Base-by-base conservation (phyloP, 2,797 vertebrate species). In the Adelosebastes latens region DNA sequence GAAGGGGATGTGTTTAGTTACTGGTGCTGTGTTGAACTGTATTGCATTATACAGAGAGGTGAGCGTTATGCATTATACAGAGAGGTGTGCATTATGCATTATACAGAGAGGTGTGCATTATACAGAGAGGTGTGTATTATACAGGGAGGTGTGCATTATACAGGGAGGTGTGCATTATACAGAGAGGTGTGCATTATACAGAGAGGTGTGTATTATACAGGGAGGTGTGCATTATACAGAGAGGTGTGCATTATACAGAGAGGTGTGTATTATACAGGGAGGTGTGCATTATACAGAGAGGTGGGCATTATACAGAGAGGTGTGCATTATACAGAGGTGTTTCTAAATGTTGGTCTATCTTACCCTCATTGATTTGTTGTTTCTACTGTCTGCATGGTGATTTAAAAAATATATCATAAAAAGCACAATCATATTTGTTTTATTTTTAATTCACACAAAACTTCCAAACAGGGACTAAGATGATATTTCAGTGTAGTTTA, bases 61-160 rank as follows among this genome's bases (percentile, higher is more conserved):
- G 29, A 2, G 29, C 29, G 6, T 31, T 31, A 31, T 8, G 29
- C 29, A 31, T 31, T 31, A 31, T 31, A 31, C 29, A 7, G 29
- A 31, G 2, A 32, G 32, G 31, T 32, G 2, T 42, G 13, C 1
- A 0, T 39, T 39, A 0, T 42, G 13, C 1, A 0, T 39, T 39
- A 0, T 39, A 39, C 36, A 14, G 36, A 0, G 39, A 39, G 36
- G 5, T 14, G 36, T 4, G 34, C 0, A 1, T 39, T 39, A 1
- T 4, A 29, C 27, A 29, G 27, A 5, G 27, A 29, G 27, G 27
- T 29, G 27, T 29, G 27, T 2, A 29, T 29, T 29, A 29, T 39
- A 39, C 36, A 39, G 6, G 6, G 36, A 36, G 34, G 32, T 34
- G 32, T 39, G 36, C 1, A 39, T 39, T 5, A 2, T 13, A 39